Evolutionary conservation across 2,888 invertebrate species (phyloP).

Genomic region (Dorcus parallelipipedus): DNA sequence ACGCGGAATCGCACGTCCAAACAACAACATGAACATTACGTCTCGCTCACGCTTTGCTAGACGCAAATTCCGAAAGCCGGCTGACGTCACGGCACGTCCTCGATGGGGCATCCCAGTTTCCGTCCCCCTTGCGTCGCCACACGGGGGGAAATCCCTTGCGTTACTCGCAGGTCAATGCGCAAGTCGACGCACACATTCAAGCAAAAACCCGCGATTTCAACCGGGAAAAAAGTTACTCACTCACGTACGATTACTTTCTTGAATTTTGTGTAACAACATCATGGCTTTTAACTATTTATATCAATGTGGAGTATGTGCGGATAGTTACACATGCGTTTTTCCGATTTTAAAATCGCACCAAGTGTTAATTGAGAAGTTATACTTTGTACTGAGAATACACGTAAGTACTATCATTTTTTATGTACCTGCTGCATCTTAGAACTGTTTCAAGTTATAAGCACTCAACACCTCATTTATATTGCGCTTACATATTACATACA

Average conservation of each 20-base stretch:
- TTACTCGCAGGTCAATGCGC: conserved; percentile 1
- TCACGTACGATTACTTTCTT: not conserved
- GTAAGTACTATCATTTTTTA: conserved; percentile 2
- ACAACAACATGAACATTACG: no score
- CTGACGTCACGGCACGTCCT: not conserved
- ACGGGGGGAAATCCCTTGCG: conserved; percentile 10
- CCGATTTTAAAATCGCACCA: conserved; percentile 7
- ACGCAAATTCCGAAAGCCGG: not conserved
- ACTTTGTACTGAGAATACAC: conserved; percentile 5
- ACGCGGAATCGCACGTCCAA: no score
- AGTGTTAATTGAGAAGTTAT: conserved; percentile 6
- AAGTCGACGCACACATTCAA: not conserved
- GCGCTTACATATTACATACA: no score
- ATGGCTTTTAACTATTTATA: conserved; percentile 7
- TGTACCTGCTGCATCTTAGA: not conserved
- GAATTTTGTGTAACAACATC: not conserved
- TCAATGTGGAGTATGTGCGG: conserved; percentile 12
- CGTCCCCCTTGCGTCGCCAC: not conserved
- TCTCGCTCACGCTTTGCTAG: not conserved
- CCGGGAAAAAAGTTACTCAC: conserved; percentile 13
- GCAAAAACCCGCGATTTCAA: conserved; percentile 1
- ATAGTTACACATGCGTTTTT: conserved; percentile 1
- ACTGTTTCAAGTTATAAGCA: not conserved
- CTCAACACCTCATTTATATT: not conserved
- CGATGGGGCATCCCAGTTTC: not conserved